Base-by-base conservation (phyloP, 2,797 vertebrate species). In the Sebastes paucispinis region DNA sequence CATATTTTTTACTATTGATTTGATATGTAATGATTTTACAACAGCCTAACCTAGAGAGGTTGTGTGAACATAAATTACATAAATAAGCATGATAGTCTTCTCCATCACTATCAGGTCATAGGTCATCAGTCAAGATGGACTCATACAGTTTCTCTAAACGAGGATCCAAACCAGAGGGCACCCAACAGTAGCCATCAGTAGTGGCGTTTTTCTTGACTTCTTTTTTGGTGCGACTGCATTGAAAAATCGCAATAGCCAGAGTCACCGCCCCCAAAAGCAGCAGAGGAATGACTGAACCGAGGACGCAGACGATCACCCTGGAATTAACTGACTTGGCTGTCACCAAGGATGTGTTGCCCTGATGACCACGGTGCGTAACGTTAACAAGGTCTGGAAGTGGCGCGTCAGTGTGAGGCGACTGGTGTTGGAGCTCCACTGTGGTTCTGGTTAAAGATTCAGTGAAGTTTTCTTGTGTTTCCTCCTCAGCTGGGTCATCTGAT, bases 171-270 rank as follows among this genome's bases (percentile, higher is more conserved):
- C 94, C 95, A 8, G 95, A 93, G 4, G 95, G 92, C 22, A 96
- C 95, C 96, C 96, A 96, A 68, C 95, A 96, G 78, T 96, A 96
- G 13, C 94, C 93, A 47, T 96, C 95, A 1, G 93, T 73, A 0
- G 92, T 84, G 3, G 69, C 18, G 0, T 64, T 93, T 86, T 95
- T 96, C 87, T 94, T 95, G 7, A 81, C 77, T 65, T 91, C 87
- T 52, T 89, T 94, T 76, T 90, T 92, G 12, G 90, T 62, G 13
- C 91, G 94, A n/a, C 62, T 89, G 81, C 90, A 93, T 55, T 94
- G 89, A 57, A 86, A 90, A 8, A 92, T 60, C 0, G 89, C 90
- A 11, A 96, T 85, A 7, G 89, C 87, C 4, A 91, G 62, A 20
- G 91, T 92, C 13, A 94, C 68, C 0, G 82, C 25, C 22, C 95